Conservation (phyloP, 2,888 invertebrate species). For the Cepaea hortensis region DNA sequence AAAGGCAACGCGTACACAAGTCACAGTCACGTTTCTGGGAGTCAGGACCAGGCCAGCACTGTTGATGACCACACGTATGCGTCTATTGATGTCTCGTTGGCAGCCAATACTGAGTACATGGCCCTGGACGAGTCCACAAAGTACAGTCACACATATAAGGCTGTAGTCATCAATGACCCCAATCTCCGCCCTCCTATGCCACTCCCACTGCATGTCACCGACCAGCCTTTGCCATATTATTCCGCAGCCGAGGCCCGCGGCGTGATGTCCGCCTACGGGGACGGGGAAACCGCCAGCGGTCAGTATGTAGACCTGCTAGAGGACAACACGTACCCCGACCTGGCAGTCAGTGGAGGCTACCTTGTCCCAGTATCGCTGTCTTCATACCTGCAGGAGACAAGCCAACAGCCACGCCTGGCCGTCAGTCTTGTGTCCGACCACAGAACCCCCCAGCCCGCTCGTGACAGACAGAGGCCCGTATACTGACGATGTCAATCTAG, state of each 20-base stretch:
- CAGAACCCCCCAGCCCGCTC: no score
- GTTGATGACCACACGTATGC: not conserved
- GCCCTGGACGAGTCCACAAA: not conserved
- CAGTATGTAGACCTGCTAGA: slow-evolving; percentile 1
- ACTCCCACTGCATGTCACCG: not conserved
- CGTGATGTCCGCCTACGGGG: not conserved
- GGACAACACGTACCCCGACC: not conserved
- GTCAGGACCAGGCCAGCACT: no score
- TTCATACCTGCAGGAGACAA: not conserved
- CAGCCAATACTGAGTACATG: not conserved
- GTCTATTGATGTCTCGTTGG: not conserved
- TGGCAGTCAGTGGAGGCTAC: slow-evolving; percentile 1
- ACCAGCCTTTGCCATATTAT: not conserved
- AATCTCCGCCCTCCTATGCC: slow-evolving; percentile 9
- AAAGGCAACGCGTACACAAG: not conserved
- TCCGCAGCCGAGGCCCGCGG: not conserved
- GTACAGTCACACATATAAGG: not conserved
- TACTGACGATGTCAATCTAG: no score
- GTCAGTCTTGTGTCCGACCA: no score
- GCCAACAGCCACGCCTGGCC: no score
- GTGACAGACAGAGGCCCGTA: no score
- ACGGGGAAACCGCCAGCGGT: not conserved
- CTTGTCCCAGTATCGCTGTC: not conserved
- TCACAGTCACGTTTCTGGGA: not conserved
- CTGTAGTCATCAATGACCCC: not conserved